Evolutionary conservation across 30 jellyfish, hydroid and myxozoan species (phyloP).

Genomic region (Clytia hemisphaerica): DNA sequence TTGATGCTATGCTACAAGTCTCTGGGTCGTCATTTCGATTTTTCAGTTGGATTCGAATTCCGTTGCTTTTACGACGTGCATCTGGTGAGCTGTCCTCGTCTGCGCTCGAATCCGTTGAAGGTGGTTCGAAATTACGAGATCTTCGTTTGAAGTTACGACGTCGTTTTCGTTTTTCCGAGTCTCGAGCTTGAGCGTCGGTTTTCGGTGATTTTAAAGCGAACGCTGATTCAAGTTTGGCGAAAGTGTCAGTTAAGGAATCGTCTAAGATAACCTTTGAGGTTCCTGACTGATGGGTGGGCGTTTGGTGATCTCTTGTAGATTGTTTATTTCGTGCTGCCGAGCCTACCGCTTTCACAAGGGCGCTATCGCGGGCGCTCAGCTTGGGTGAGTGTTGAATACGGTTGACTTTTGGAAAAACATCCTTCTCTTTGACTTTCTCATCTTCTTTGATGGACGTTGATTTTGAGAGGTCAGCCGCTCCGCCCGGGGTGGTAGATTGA

Average conservation of each 20-base stretch:
- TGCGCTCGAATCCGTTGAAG: conserved; percentile 56
- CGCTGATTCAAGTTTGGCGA: conserved; percentile 84
- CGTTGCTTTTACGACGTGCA: not conserved
- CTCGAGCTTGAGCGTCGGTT: not conserved
- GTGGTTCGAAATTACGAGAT: conserved; percentile 40
- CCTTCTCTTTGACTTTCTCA: too few relatives aligned
- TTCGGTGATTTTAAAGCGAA: conserved; percentile 63
- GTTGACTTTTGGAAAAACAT: too few relatives aligned
- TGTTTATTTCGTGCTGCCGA: conserved; percentile 4
- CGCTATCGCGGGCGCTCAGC: not conserved
- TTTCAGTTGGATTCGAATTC: too few relatives aligned
- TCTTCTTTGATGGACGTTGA: too few relatives aligned
- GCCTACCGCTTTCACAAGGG: conserved; percentile 10
- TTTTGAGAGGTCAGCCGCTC: too few relatives aligned
- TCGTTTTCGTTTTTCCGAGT: conserved; percentile 28
- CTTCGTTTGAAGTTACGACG: conserved; percentile 17
- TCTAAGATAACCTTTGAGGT: not conserved
- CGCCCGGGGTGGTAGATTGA: too few relatives aligned
- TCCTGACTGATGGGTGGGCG: too few relatives aligned
- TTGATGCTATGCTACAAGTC: conserved; percentile 1
- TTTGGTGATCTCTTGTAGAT: not conserved
- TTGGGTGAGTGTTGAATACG: too few relatives aligned
- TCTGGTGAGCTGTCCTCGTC: conserved; percentile 36
- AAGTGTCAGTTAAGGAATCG: conserved; percentile 65
- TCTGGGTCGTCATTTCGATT: not conserved